Evolutionary conservation across 92 coral and sea anemone species (phyloP).

Genomic region (Epizoanthus scotinus): DNA sequence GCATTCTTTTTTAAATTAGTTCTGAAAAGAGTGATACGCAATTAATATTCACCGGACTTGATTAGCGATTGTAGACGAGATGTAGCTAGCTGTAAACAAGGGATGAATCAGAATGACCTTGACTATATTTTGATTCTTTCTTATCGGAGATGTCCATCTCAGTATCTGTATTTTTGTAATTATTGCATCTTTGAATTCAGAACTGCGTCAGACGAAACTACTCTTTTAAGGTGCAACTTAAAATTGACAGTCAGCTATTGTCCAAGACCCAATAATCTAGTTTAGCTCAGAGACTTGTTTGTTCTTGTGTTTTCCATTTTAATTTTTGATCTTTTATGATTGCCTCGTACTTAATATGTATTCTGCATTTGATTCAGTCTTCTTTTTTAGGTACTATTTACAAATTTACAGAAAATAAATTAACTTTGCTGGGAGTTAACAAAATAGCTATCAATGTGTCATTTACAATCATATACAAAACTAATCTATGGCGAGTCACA

Average conservation of each 20-base stretch:
- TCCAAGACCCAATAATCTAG: conserved; percentile 6
- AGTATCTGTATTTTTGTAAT: not conserved
- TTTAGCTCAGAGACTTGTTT: conserved; percentile 6
- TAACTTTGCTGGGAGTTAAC: conserved; percentile 31
- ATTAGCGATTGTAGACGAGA: conserved; percentile 6
- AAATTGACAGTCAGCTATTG: not conserved
- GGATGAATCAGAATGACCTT: conserved; percentile 18
- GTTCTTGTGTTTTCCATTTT: conserved; percentile 18
- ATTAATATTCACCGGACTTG: conserved; percentile 35
- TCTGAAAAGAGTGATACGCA: conserved; percentile 38
- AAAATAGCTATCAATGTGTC: conserved; percentile 30
- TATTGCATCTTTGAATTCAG: conserved; percentile 16
- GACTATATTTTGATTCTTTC: conserved; percentile 26
- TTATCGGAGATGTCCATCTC: conserved; percentile 27
- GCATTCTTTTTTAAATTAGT: conserved; percentile 23
- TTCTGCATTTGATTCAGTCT: conserved; percentile 4
- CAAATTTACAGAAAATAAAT: conserved; percentile 37
- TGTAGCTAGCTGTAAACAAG: conserved; percentile 33
- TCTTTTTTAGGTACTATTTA: conserved; percentile 30
- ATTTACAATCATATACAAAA: conserved; percentile 36
- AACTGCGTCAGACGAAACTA: conserved; percentile 22
- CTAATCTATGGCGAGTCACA: conserved; percentile 38
- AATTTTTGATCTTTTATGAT: not conserved
- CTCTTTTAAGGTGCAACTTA: not conserved
- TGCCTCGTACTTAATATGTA: not conserved